Evolutionary conservation across 2,113 vertebrate genomes (phyloP), one percentile per base, ranked within the genome.

Genomic region (Numida meleagris): DNA sequence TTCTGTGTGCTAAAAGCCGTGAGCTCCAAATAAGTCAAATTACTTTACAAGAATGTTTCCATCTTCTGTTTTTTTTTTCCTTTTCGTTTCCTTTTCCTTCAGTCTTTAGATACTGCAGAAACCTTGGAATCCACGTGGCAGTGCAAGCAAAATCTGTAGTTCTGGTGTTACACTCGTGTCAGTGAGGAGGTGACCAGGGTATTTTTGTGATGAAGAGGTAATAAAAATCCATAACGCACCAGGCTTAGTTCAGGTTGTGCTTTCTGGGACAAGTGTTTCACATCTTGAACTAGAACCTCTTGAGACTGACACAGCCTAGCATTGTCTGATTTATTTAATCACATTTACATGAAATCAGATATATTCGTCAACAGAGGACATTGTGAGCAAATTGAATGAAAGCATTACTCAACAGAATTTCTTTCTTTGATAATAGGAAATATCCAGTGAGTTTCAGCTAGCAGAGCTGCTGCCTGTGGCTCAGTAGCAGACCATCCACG

Each of bases 321-420:
- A 42, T 88, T 84, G 90, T 88, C 86, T 78, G 89, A 87, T 96
- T 92, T 94, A 79, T 85, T 95, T 95, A 92, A 94, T 96, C 92
- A 82, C 86, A 76, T 89, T 87, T 92, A 53, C 91, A 46, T 89
- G 89, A 70, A 93, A 90, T 87, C 84, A 89, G 81, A 73, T 89
- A 48, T 6, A 70, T 90, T 96, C 89, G 42, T 87, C 89, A 84
- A 11, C 76, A 74, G 82, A 81, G 71, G 74, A 48, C 80, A 73
- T 33, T 0, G 0, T 61, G 66, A 84, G 81, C 70, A 93, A 79
- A 85, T 72, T 3, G 10, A 82, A 58, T 48, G 43, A 86, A 93
- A 75, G 61, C 70, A 66, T 90, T 87, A 50, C 89, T 84, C 86
- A 53, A 79, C 48, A 87, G 61, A 84, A 34, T 79, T 89, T 70